Base-by-base conservation (phyloP, 2,797 vertebrate species). In the Remorina albescens region DNA sequence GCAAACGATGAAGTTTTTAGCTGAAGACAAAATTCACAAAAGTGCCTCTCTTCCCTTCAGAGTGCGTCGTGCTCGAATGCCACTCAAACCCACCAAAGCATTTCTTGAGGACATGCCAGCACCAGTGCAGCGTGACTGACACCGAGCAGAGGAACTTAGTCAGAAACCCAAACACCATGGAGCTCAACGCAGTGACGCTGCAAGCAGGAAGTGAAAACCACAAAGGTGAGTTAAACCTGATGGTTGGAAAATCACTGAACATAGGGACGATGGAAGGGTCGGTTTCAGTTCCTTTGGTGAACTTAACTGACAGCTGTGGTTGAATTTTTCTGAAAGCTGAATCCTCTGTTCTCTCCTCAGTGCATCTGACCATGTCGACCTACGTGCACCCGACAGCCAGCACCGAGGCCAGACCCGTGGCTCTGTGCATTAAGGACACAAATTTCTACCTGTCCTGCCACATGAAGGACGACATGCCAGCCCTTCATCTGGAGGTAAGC, bases 401-500 rank as follows among this genome's bases (percentile, higher is more conserved):
- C 8, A 1, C 46, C 0, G 7, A 67, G 2, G 87, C 66, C 67
- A 58, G 34, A 26, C 89, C 89, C 3, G 91, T 93, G 13, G 77
- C 85, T 57, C 82, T 94, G 76, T 59, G 84, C 39, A 92, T 94
- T 63, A 90, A 58, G 58, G 86, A 26, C 42, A 87, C 80, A 16
- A 19, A 87, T 2, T 23, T 90, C 8, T 94, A 86, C 88, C 79
- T 94, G 74, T 88, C 78, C 0, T 94, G 93, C 59, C 73, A 79
- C 2, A 57, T 51, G 71, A 19, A 67, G 0, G 76, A 21, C 0
- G 58, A 16, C 0, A 32, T 34, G 6, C 84, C 91, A 2, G 85
- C 83, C 12, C 82, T 94, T 47, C 84, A 87, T 34, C 42, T 94
- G 44, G 91, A 94, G 92, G 93, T 94, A 89, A 91, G 30, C 13